Evolutionary conservation across 2,888 invertebrate genomes (phyloP).

Genomic region (Andrena haemorrhoa): DNA sequence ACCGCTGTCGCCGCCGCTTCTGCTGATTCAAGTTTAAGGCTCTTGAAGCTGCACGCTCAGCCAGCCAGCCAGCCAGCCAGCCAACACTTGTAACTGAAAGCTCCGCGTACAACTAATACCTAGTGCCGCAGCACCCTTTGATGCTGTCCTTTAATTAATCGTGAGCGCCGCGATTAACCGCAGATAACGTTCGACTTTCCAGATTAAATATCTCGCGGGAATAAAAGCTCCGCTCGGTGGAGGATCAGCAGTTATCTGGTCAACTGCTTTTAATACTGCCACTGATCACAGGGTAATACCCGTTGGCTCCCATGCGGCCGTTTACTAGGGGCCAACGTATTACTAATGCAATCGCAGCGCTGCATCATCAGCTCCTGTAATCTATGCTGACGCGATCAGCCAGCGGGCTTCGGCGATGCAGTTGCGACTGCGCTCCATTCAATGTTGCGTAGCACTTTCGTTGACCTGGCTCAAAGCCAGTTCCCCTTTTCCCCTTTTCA

Average conservation of each 20-base stretch:
- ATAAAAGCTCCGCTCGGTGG: too few relatives aligned
- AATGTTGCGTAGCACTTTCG: slow-evolving; percentile 49
- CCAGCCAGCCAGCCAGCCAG: too few relatives aligned
- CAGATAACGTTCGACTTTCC: neutral
- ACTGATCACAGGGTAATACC: slow-evolving; percentile 42
- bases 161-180: neutral
- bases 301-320: slow-evolving; percentile 5
- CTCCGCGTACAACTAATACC: neutral
- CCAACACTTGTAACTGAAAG: neutral
- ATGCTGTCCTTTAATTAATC: slow-evolving; percentile 23
- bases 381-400: slow-evolving; percentile 35
- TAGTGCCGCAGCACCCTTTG: neutral
- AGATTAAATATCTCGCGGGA: neutral
- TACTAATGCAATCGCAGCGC: slow-evolving; percentile 40
- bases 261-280: slow-evolving; percentile 11
- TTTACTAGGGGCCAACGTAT: slow-evolving; percentile 17
- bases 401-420: slow-evolving; percentile 36
- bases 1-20: slow-evolving; percentile 10
- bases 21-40: slow-evolving; percentile 27
- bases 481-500: slow-evolving; percentile 15
- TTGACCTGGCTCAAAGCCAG: slow-evolving; percentile 60
- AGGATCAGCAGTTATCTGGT: slow-evolving; percentile 16
- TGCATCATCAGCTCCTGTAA: slow-evolving; percentile 37
- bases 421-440: slow-evolving; percentile 33
- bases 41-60: too few relatives aligned